Percentiles rank a stretch among this genome's conserved stretches.
Conservation (phyloP, 2,888 invertebrate species). For the Polydesmus complanatus region DNA sequence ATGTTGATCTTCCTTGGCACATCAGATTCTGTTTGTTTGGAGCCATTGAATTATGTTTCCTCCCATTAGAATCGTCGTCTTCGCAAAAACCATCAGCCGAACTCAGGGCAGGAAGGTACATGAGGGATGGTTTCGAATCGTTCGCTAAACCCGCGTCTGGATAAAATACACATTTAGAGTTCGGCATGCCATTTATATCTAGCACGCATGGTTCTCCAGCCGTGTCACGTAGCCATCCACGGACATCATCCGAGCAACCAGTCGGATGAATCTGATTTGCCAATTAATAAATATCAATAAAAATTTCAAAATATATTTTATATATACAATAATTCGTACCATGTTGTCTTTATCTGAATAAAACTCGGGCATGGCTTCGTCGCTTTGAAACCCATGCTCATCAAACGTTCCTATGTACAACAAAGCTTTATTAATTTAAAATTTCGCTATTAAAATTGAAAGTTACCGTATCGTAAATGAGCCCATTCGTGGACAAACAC, state of each 20-base stretch:
- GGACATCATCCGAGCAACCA: constrained; percentile 22
- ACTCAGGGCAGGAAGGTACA: not conserved
- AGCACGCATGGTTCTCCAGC: constrained; percentile 21
- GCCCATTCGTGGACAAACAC: constrained; percentile 27
- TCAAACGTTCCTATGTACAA: constrained; percentile 23
- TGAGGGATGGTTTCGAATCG: not conserved
- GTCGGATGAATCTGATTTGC: constrained; percentile 22
- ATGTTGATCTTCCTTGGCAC: constrained; percentile 28
- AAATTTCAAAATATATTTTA: not conserved
- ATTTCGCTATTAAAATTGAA: too few relatives aligned
- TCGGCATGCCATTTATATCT: constrained; percentile 16
- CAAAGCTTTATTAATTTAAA: not conserved
- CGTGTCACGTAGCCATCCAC: constrained; percentile 21
- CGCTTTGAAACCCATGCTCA: constrained; percentile 24
- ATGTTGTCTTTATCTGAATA: constrained; percentile 16
- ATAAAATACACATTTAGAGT: constrained; percentile 18
- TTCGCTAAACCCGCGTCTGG: constrained; percentile 12
- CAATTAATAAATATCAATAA: not conserved
- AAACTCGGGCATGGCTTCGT: constrained; percentile 20
- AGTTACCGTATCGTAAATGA: constrained; percentile 25
- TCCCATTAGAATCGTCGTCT: constrained; percentile 23
- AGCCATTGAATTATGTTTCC: constrained; percentile 26
- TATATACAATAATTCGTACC: constrained; percentile 5
- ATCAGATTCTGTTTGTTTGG: constrained; percentile 31
- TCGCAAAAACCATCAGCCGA: constrained; percentile 26